Percentiles rank a stretch among this genome's conserved stretches.
Evolutionary conservation across 2,113 vertebrate species (phyloP).

Genomic region (Thamnaconus septentrionalis): DNA sequence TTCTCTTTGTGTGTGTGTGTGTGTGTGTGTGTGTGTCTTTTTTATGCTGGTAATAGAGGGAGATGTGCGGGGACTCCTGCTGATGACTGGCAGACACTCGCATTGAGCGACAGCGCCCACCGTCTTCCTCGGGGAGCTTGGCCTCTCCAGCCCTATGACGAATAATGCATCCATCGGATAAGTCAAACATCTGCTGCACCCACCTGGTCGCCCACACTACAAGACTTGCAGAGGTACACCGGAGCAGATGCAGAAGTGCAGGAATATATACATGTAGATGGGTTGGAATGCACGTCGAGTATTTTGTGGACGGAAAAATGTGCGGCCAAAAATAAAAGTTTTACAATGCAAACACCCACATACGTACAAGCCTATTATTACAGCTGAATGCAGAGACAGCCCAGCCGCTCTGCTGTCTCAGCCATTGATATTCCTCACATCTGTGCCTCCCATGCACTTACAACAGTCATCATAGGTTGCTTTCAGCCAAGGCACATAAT

Average conservation of each 20-base stretch:
- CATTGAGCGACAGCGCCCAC: constrained; percentile 41
- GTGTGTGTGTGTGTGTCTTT: no score
- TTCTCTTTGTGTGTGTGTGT: no score
- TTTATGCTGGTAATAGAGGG: background rate
- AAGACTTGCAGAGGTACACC: background rate
- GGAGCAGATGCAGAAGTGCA: background rate
- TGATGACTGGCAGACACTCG: constrained; percentile 58
- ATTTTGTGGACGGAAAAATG: background rate
- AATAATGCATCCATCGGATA: constrained; percentile 4
- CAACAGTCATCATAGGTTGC: constrained; percentile 53
- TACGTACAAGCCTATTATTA: background rate
- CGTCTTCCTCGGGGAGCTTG: constrained; percentile 36
- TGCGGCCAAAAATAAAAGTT: constrained; percentile 9
- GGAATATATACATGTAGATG: constrained; percentile 28
- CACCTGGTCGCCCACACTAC: background rate
- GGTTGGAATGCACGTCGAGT: constrained; percentile 13
- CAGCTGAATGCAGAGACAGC: background rate
- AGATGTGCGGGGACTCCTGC: constrained; percentile 38
- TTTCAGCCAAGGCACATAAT: constrained; percentile 57
- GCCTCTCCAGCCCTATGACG: constrained; percentile 13
- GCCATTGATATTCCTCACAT: constrained; percentile 62
- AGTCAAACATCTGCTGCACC: background rate
- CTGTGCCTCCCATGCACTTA: constrained; percentile 59
- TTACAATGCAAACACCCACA: constrained; percentile 22
- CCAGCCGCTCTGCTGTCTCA: constrained; percentile 49